Evolutionary conservation across 1,140 invertebrate species (phyloP).

Genomic region (Zeugodacus cucurbitae): DNA sequence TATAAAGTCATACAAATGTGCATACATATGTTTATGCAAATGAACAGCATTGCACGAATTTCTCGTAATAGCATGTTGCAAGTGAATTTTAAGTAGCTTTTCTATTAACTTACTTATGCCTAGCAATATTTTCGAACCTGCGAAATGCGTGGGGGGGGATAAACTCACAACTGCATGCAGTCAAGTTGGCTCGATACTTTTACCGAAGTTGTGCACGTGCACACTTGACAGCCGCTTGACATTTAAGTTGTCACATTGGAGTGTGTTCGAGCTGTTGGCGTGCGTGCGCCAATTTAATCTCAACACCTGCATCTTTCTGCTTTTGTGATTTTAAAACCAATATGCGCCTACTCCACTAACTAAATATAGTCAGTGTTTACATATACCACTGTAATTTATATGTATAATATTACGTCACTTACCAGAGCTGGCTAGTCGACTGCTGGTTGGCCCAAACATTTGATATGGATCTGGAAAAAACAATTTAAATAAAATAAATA

Average conservation of each 20-base stretch:
- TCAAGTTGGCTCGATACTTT: background rate
- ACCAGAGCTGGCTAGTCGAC: slow-evolving; percentile 92
- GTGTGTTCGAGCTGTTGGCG: slow-evolving; percentile 17
- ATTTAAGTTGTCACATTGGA: slow-evolving; percentile 32
- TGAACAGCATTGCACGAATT: slow-evolving; percentile 12
- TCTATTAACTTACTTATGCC: background rate
- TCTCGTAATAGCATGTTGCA: background rate
- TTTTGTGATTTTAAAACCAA: slow-evolving; percentile 53
- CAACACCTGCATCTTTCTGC: slow-evolving; percentile 65
- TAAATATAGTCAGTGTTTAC: background rate
- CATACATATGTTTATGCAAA: slow-evolving; percentile 2
- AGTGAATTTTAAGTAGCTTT: slow-evolving; percentile 38
- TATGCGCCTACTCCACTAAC: background rate
- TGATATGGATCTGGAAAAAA: slow-evolving; percentile 91
- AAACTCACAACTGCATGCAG: background rate
- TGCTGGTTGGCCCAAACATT: slow-evolving; percentile 95
- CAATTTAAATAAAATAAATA: slow-evolving; percentile 7
- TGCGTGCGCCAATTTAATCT: slow-evolving; percentile 51
- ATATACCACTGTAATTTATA: background rate
- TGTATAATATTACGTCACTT: slow-evolving; percentile 45
- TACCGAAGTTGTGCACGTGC: slow-evolving; percentile 2
- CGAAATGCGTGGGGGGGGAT: background rate
- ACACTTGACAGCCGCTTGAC: slow-evolving; percentile 40
- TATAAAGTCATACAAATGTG: background rate
- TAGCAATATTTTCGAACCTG: background rate